A percentile compares a stretch with the other conserved stretches of the same genome.
phyloP scores from a whole-genome alignment of 2,797 vertebrate genomes.

The Trichosurus vulpecula region DNA sequence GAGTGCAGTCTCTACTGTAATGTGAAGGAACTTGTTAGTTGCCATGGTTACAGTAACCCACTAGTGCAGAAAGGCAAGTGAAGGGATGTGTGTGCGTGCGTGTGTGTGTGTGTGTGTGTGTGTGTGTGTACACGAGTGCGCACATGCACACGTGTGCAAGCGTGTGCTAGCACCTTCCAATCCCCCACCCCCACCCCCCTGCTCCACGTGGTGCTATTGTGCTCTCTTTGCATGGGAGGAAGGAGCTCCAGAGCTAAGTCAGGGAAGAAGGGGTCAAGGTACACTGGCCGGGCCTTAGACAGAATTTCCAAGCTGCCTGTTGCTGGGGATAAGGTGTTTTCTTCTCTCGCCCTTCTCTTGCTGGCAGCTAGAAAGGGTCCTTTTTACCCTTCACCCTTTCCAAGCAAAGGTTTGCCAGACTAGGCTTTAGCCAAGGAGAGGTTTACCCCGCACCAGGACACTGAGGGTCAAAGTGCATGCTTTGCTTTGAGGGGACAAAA shows the following conservation, averaged over 20 bases:
- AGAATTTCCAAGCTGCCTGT: conserved; percentile 1
- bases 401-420: background rate
- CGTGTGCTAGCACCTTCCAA: background rate
- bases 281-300: no score
- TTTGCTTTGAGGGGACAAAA: background rate
- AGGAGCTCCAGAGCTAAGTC: conserved; percentile 45
- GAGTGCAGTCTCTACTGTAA: conserved; percentile 70
- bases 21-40: conserved; percentile 75
- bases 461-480: background rate
- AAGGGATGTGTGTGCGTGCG: background rate
- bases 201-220: conserved; percentile 60
- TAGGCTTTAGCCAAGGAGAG: conserved; percentile 34
- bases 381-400: conserved; percentile 23
- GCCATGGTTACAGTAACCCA: conserved; percentile 80
- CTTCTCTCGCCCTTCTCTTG: background rate
- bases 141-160: background rate
- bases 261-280: background rate
- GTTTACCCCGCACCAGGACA: background rate
- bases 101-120: no score
- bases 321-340: background rate
- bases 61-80: conserved; percentile 70
- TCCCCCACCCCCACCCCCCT: conserved; percentile 45
- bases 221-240: conserved; percentile 47
- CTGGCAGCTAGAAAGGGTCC: conserved; percentile 13
- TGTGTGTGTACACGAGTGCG: no score